Base-by-base conservation (phyloP, 2,888 invertebrate species). In the Tachina fera region DNA sequence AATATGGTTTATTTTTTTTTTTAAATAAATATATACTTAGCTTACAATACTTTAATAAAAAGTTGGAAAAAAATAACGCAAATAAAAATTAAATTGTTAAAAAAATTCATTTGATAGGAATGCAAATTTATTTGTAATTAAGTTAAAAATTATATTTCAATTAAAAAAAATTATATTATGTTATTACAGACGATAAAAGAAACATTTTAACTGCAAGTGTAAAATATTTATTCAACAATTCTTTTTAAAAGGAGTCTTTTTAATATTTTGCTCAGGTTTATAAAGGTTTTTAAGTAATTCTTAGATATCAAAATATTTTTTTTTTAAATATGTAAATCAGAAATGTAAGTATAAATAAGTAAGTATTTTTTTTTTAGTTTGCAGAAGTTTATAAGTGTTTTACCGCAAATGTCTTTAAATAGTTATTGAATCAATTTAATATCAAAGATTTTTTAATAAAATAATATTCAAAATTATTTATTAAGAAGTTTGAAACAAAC, bases 141-240 rank as follows among this genome's bases (percentile, higher is more conserved):
- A 82, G 83, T 87, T 83, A 86, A 76, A 79, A 87, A 87, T 84
- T 86, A 88, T 84, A 87, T 87, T 83, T 87, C 82, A 87, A 87
- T 85, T 82, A 60, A 82, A 83, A 87, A 74, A 65, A 74, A 45
- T 68, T 75, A 81, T 87, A 77, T 80, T 87, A 81, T 81, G 84
- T 81, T 87, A 77, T 80, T 87, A 81, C 78, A 81, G 77, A 75
- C 77, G 51, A 81, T 83, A 83, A 81, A 84, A 83, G 83, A 81
- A 81, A 87, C 84, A 87, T 75, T 81, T 84, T 81, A 75, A 60
- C 58, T 56, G 61, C 41, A 11, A 10, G 14, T 67, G 39, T 22
- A 13, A 72, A 49, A 39, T 65, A 58, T 58, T 70, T 14, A 51
- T 68, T 78, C 63, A 14, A 16, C 16, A 43, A 31, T 45, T 9